Percentiles rank a stretch among this genome's conserved stretches.
phyloP scores from a whole-genome alignment of 2,888 invertebrate species.

The Lottia gigantea region DNA sequence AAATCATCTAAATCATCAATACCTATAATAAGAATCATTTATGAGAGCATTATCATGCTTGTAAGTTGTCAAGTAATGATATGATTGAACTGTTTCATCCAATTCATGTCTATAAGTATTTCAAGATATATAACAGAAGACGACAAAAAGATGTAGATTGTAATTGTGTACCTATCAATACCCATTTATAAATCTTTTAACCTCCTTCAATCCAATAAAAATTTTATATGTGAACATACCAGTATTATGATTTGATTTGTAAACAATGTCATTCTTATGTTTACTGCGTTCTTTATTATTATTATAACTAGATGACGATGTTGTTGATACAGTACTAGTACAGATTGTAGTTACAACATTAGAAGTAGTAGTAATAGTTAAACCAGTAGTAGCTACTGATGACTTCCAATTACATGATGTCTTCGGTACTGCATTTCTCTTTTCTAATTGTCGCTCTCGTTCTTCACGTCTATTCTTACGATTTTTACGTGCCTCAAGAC shows the following conservation, averaged over 20 bases:
- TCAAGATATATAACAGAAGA: too few relatives aligned
- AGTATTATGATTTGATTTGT: constrained; percentile 13
- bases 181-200: too few relatives aligned
- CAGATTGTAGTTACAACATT: background rate
- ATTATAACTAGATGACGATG: constrained; percentile 18
- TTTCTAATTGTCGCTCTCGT: constrained; percentile 23
- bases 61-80: too few relatives aligned
- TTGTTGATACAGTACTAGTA: constrained; percentile 12
- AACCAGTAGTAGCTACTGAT: background rate
- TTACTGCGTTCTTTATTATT: constrained; percentile 14
- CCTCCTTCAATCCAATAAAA: too few relatives aligned
- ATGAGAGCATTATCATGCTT: background rate
- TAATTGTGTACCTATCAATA: too few relatives aligned
- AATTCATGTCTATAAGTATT: too few relatives aligned
- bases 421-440: background rate
- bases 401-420: background rate
- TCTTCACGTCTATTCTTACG: constrained; percentile 39
- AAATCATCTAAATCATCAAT: constrained; percentile 67
- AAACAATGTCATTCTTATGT: constrained; percentile 18
- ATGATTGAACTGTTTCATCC: too few relatives aligned
- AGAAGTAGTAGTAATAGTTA: constrained; percentile 22
- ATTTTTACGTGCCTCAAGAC: constrained; percentile 42
- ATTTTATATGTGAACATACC: constrained; percentile 1
- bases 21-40: constrained; percentile 39
- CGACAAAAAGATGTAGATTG: too few relatives aligned